Percentiles rank a stretch among this genome's conserved stretches.
These are phyloP conservation scores for Artemia sinica DNA, from an alignment of 2,888 invertebrate species.

Conservation along the genomic window DNA sequence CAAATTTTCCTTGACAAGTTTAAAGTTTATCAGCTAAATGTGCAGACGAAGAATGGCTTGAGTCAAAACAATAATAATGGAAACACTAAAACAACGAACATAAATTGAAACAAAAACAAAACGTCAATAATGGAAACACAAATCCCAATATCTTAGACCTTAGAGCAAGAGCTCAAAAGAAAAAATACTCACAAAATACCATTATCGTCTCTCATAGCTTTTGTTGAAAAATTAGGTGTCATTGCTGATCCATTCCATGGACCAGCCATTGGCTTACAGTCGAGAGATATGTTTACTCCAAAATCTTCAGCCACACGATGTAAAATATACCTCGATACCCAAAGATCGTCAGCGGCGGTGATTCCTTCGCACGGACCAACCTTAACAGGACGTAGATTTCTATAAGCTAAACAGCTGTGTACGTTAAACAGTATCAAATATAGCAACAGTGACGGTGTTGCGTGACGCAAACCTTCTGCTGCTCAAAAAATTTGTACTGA, in stretches of 20 bases:
- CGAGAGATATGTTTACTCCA: constrained; percentile 57
- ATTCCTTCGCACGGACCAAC: constrained; percentile 25
- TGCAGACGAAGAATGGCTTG: no score
- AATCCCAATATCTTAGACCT: no score
- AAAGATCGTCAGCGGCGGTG: constrained; percentile 59
- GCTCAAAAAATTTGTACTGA: constrained; percentile 38
- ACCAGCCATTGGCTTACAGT: constrained; percentile 56
- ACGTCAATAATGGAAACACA: no score
- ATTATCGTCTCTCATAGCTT: constrained; percentile 69
- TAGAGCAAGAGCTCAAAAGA: neutral
- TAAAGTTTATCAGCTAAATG: no score
- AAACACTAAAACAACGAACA: no score
- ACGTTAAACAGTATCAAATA: no score
- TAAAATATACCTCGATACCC: constrained; percentile 69
- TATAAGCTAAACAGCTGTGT: no score
- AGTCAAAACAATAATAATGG: no score
- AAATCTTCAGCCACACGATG: constrained; percentile 86
- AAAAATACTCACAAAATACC: constrained; percentile 42
- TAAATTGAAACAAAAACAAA: no score
- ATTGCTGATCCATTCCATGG: constrained; percentile 95
- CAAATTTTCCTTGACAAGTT: no score
- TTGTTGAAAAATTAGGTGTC: constrained; percentile 89
- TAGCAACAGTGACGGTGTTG: no score
- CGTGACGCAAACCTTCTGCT: no score
- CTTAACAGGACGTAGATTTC: constrained; percentile 15